These are phyloP conservation scores for Prunella himalayana DNA, from an alignment of 2,113 vertebrate genomes.

Conservation along the genomic window DNA sequence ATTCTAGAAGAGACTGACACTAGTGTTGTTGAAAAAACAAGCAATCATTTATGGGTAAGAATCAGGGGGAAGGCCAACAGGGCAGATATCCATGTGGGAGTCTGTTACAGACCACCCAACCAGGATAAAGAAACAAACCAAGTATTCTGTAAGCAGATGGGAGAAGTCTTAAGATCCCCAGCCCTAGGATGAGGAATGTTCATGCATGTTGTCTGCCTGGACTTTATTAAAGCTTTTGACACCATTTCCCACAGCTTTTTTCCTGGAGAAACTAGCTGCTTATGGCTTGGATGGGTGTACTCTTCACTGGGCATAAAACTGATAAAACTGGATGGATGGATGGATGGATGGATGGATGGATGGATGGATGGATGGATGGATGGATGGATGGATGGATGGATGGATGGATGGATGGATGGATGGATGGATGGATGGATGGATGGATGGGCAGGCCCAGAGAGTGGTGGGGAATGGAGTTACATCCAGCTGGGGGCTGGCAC, in stretches of 20 bases:
- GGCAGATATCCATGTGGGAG: background rate
- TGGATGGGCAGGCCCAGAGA: background rate
- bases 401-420: background rate
- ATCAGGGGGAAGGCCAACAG: background rate
- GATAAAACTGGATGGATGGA: background rate
- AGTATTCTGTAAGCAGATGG: background rate
- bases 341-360: background rate
- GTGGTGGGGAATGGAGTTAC: background rate
- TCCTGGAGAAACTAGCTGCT: background rate
- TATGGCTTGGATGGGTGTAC: fast-evolving
- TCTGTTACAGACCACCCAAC: background rate
- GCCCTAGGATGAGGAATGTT: background rate
- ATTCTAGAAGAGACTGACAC: background rate
- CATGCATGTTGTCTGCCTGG: background rate
- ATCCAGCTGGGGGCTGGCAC: background rate
- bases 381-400: background rate
- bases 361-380: background rate
- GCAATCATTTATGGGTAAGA: background rate
- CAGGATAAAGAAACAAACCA: background rate
- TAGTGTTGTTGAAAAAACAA: background rate
- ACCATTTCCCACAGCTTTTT: background rate
- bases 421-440: background rate
- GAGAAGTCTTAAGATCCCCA: background rate
- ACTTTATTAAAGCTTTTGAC: background rate
- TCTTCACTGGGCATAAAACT: background rate